Percentiles rank a stretch among this genome's conserved stretches.
These are phyloP conservation scores for Anguilla pacifica DNA, from an alignment of 2,797 vertebrate genomes.

Conservation along the genomic window DNA sequence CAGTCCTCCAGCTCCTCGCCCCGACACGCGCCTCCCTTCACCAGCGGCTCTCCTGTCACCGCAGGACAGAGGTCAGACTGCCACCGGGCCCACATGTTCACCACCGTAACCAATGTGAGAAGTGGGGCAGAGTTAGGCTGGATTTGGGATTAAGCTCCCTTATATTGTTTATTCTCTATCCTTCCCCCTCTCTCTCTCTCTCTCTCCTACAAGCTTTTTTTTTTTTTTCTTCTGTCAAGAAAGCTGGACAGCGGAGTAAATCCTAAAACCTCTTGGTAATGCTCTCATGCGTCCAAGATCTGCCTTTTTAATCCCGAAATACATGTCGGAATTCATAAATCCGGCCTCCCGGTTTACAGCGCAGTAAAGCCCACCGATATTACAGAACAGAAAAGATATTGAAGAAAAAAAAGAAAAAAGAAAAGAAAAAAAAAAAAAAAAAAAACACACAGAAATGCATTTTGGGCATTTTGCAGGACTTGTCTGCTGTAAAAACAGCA, in stretches of 20 bases:
- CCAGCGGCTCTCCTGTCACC: neutral
- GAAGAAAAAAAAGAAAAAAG: constrained; percentile 16
- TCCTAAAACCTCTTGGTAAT: constrained; percentile 72
- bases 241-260: constrained; percentile 72
- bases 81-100: neutral
- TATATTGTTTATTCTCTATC: constrained; percentile 12
- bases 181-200: constrained; percentile 45
- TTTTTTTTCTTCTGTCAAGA: constrained; percentile 65
- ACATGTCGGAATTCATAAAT: constrained; percentile 72
- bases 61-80: neutral
- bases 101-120: neutral
- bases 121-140: neutral
- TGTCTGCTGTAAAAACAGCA: neutral
- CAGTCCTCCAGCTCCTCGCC: constrained; percentile 15
- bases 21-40: neutral
- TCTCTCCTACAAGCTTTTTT: constrained; percentile 50
- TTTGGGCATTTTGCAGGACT: neutral
- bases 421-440: constrained; percentile 16
- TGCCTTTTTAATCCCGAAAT: constrained; percentile 69
- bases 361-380: constrained; percentile 63
- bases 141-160: constrained; percentile 1
- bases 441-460: constrained; percentile 1
- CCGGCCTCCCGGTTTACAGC: constrained; percentile 59
- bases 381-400: constrained; percentile 10
- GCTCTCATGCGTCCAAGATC: constrained; percentile 70